A percentile compares a stretch with the other conserved stretches of the same genome.
Evolutionary conservation across 2,797 vertebrate species (phyloP).

Genomic region (Mus spretus): DNA sequence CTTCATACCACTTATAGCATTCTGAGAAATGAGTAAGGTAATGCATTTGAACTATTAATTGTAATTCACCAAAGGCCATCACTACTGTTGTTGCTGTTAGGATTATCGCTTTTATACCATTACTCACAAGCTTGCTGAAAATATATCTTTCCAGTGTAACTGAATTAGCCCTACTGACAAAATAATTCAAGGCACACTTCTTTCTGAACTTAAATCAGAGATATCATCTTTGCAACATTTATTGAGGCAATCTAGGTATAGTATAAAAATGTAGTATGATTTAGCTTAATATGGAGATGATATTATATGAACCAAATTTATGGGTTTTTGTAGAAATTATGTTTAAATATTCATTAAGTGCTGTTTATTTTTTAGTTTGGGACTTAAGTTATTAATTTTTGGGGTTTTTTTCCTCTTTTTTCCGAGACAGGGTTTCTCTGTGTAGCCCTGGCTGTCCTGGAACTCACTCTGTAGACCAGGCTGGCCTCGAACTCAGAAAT

Average conservation of each 20-base stretch:
- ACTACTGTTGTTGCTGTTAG: constrained; percentile 49
- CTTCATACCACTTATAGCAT: neutral
- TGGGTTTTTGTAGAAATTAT: constrained; percentile 66
- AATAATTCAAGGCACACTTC: constrained; percentile 68
- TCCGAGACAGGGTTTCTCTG: no score
- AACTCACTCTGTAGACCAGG: no score
- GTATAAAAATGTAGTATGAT: constrained; percentile 42
- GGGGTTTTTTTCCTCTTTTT: no score
- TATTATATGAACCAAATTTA: constrained; percentile 56
- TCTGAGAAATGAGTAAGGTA: constrained; percentile 58
- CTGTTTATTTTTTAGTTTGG: constrained; percentile 64
- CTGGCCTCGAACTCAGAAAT: no score
- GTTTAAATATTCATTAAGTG: constrained; percentile 47
- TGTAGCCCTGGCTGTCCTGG: no score
- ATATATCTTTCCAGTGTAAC: constrained; percentile 58
- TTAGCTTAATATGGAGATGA: constrained; percentile 49
- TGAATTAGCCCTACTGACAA: constrained; percentile 36
- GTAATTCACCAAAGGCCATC: constrained; percentile 26
- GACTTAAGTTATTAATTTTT: neutral
- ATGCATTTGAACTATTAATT: constrained; percentile 40
- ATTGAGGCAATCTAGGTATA: constrained; percentile 46
- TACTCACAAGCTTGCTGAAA: constrained; percentile 50
- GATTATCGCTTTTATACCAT: constrained; percentile 34
- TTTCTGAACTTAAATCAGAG: constrained; percentile 46
- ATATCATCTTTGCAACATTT: constrained; percentile 8